A percentile compares a stretch with the other conserved stretches of the same genome.
Evolutionary conservation across 2,113 vertebrate genomes (phyloP).

Genomic region (Clinocottus analis): DNA sequence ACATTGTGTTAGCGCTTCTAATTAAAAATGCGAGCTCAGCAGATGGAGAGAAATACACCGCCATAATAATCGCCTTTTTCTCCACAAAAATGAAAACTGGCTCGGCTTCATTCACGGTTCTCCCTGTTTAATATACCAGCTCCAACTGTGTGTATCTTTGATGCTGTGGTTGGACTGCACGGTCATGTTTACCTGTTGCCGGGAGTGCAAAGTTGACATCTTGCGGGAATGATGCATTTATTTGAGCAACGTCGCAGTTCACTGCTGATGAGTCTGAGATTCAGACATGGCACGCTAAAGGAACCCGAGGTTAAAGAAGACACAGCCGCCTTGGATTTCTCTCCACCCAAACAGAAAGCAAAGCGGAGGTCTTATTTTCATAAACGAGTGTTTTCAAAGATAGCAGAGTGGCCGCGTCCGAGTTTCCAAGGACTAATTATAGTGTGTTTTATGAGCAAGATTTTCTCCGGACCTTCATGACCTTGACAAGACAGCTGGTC

Average conservation of each 20-base stretch:
- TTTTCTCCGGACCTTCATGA: constrained; percentile 41
- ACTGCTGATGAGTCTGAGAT: constrained; percentile 15
- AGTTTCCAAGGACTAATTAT: constrained; percentile 26
- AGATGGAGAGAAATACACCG: constrained; percentile 52
- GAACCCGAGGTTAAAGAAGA: neutral
- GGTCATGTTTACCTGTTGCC: neutral
- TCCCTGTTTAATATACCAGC: constrained; percentile 49
- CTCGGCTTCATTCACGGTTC: constrained; percentile 60
- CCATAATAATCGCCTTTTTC: neutral
- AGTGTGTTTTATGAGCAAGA: constrained; percentile 21
- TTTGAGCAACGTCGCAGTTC: neutral
- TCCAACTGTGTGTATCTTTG: constrained; percentile 12
- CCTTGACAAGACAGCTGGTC: constrained; percentile 44
- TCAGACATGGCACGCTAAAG: neutral
- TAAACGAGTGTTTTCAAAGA: neutral
- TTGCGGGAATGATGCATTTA: neutral
- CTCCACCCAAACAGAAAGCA: neutral
- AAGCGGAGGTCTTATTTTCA: neutral
- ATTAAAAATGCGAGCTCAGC: constrained; percentile 54
- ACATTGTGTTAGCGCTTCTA: constrained; percentile 42
- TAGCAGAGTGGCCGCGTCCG: neutral
- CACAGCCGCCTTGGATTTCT: neutral
- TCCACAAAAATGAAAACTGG: constrained; percentile 56
- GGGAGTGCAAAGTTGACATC: neutral
- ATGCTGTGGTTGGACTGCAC: neutral